These are phyloP conservation scores for Andrena dorsata DNA, from an alignment of 2,888 invertebrate genomes.

Conservation along the genomic window DNA sequence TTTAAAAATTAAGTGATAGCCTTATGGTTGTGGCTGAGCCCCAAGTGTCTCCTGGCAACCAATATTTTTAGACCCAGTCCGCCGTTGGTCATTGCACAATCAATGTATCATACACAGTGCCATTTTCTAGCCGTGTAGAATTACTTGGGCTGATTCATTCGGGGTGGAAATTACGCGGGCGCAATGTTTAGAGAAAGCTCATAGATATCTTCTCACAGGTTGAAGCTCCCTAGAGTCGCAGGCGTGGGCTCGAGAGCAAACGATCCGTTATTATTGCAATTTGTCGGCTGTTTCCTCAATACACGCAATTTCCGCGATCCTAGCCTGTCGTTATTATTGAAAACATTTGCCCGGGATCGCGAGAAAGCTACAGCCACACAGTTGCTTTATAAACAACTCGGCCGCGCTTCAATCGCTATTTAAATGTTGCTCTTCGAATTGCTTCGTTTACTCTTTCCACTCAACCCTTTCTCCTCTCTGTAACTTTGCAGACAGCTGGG, in stretches of 20 bases:
- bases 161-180: neutral
- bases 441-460: no score
- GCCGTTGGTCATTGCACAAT: no score
- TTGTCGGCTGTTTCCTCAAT: conserved; percentile 11
- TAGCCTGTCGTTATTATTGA: neutral
- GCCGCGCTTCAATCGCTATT: no score
- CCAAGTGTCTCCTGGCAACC: no score
- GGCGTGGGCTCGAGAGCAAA: neutral
- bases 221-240: neutral
- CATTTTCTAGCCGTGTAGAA: neutral
- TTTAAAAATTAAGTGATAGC: no score
- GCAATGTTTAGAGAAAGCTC: neutral
- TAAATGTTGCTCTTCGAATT: no score
- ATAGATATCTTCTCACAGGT: neutral
- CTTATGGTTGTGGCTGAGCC: no score
- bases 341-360: neutral
- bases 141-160: neutral
- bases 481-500: no score
- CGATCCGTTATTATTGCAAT: conserved; percentile 27
- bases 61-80: no score
- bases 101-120: no score
- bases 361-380: neutral
- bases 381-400: neutral
- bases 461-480: no score
- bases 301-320: conserved; percentile 18